Conservation (phyloP, 1,140 invertebrate species). For the Camponotus floridanus region DNA sequence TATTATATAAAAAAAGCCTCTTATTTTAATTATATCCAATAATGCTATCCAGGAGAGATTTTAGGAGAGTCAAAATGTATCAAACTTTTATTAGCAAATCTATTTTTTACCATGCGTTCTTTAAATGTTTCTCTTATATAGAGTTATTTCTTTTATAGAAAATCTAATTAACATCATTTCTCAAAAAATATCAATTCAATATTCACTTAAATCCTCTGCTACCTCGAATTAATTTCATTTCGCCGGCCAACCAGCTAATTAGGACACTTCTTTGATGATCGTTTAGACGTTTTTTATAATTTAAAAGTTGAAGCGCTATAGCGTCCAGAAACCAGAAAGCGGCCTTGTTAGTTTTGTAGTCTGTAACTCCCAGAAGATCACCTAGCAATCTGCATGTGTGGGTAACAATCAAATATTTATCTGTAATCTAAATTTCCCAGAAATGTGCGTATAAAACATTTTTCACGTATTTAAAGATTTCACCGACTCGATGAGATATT, state of each 20-base stretch:
- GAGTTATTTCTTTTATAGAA: background rate
- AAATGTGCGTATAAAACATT: background rate
- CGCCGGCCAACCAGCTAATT: slow-evolving; percentile 78
- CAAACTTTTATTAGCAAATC: background rate
- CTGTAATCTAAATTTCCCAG: background rate
- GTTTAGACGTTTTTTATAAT: slow-evolving; percentile 63
- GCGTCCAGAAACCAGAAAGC: slow-evolving; percentile 79
- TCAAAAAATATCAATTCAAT: background rate
- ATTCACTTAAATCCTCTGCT: slow-evolving; percentile 30
- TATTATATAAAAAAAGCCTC: background rate
- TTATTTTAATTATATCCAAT: background rate
- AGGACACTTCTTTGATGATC: slow-evolving; percentile 67
- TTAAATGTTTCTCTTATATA: background rate
- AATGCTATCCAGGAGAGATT: slow-evolving; percentile 1
- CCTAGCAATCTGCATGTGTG: slow-evolving; percentile 71
- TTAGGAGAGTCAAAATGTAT: background rate
- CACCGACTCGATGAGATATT: slow-evolving; percentile 69
- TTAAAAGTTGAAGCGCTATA: slow-evolving; percentile 69
- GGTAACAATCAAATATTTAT: slow-evolving; percentile 16
- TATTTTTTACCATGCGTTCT: background rate
- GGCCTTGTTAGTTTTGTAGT: slow-evolving; percentile 76
- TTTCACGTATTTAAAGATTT: background rate
- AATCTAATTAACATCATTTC: background rate
- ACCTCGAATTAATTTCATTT: slow-evolving; percentile 75
- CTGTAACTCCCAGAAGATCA: slow-evolving; percentile 67